These are phyloP conservation scores for Dusona sp. DNA, from an alignment of 2,888 invertebrate species.

Conservation along the genomic window DNA sequence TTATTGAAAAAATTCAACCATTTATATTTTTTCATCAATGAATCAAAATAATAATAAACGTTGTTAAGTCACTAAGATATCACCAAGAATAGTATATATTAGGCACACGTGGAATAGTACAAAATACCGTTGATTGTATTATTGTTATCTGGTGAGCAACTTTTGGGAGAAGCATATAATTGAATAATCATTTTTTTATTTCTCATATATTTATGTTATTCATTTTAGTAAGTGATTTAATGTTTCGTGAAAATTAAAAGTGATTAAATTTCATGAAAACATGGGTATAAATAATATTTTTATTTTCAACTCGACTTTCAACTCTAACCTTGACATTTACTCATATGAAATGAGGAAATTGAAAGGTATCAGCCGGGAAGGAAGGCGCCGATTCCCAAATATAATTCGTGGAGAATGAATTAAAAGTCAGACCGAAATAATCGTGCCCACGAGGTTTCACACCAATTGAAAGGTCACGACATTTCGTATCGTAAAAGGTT, in stretches of 20 bases:
- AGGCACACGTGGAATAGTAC: conserved; percentile 20
- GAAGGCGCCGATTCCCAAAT: background rate
- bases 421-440: background rate
- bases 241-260: too few species aligned
- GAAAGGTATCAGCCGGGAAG: background rate
- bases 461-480: conserved; percentile 4
- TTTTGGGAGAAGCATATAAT: conserved; percentile 7
- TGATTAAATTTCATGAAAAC: too few species aligned
- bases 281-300: background rate
- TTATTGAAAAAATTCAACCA: background rate
- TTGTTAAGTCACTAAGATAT: conserved; percentile 38
- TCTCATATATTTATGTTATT: background rate
- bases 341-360: background rate
- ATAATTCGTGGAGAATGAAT: background rate
- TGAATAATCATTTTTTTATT: background rate
- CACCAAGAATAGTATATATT: background rate
- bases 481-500: background rate
- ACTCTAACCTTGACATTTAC: background rate
- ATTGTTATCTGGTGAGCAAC: conserved; percentile 44
- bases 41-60: conserved; percentile 50
- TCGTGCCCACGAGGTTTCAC: background rate
- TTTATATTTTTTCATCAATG: too few species aligned
- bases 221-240: background rate
- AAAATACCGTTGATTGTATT: conserved; percentile 56
- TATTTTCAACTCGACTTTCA: background rate